Percentiles rank a stretch among this genome's conserved stretches.
Conservation (phyloP, 2,113 vertebrate genomes). For the Hepsetus odoe region DNA sequence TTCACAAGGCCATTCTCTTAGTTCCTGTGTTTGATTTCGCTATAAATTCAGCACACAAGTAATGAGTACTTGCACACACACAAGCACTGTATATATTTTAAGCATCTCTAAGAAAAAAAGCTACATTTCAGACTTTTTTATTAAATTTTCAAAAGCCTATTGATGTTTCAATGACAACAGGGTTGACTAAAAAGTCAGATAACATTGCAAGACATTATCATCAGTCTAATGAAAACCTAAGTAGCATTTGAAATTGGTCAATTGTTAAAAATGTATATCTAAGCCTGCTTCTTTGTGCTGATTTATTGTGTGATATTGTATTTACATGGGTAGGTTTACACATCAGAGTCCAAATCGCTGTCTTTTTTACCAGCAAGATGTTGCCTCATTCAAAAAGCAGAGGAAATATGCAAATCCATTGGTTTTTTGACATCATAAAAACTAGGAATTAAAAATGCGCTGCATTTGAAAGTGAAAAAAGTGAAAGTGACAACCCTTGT, state of each 20-base stretch:
- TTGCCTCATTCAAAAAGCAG: too few relatives aligned
- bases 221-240: slow-evolving; percentile 2
- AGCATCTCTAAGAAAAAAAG: not conserved
- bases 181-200: not conserved
- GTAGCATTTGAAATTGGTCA: not conserved
- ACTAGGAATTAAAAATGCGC: too few relatives aligned
- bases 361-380: not conserved
- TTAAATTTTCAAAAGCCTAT: not conserved
- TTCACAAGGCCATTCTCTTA: not conserved
- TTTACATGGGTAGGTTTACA: not conserved
- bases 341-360: not conserved
- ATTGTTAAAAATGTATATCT: not conserved
- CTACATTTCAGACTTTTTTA: not conserved
- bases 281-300: not conserved
- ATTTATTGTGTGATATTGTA: too few relatives aligned
- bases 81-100: not conserved
- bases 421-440: too few relatives aligned
- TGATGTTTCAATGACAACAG: slow-evolving; percentile 32
- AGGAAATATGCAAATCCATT: too few relatives aligned
- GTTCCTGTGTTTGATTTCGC: too few relatives aligned
- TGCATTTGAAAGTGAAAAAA: too few relatives aligned
- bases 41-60: too few relatives aligned
- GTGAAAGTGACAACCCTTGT: too few relatives aligned
- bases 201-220: not conserved
- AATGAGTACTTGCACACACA: not conserved